Conservation (phyloP, 2,888 invertebrate species). For the Lochmaea capreae region DNA sequence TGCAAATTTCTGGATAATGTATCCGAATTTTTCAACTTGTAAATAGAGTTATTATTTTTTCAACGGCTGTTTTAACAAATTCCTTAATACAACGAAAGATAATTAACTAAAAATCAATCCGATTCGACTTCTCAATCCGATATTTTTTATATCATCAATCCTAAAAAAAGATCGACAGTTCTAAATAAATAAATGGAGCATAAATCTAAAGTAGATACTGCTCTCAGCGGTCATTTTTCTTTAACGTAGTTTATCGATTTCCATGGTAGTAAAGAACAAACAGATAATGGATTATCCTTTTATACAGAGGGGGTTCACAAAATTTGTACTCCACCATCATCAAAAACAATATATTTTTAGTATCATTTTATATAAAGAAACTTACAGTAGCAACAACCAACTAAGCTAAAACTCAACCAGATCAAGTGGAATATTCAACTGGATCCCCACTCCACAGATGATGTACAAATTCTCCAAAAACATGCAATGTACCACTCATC, state of each 20-base stretch:
- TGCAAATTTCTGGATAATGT: neutral
- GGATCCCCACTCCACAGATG: no score
- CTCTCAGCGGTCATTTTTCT: conserved; percentile 29
- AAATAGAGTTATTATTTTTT: neutral
- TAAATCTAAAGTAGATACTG: conserved; percentile 29
- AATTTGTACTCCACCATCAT: neutral
- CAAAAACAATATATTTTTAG: neutral
- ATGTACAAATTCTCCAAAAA: no score
- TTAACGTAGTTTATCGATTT: conserved; percentile 21
- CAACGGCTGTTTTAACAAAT: neutral
- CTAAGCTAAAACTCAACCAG: no score
- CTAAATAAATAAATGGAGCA: conserved; percentile 25
- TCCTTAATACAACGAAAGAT: neutral
- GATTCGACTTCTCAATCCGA: conserved; percentile 3
- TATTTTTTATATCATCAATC: conserved; percentile 13
- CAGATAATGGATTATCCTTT: conserved; percentile 14
- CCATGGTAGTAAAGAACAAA: conserved; percentile 17
- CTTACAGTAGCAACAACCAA: neutral
- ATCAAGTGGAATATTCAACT: no score
- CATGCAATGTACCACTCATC: no score
- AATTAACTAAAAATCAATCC: neutral
- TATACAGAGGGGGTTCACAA: neutral
- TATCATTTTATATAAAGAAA: neutral
- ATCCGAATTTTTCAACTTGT: no score
- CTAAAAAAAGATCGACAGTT: conserved; percentile 13